These are phyloP conservation scores for Rousettus madagascariensis DNA, from an alignment of 2,797 vertebrate genomes.

Conservation along the genomic window DNA sequence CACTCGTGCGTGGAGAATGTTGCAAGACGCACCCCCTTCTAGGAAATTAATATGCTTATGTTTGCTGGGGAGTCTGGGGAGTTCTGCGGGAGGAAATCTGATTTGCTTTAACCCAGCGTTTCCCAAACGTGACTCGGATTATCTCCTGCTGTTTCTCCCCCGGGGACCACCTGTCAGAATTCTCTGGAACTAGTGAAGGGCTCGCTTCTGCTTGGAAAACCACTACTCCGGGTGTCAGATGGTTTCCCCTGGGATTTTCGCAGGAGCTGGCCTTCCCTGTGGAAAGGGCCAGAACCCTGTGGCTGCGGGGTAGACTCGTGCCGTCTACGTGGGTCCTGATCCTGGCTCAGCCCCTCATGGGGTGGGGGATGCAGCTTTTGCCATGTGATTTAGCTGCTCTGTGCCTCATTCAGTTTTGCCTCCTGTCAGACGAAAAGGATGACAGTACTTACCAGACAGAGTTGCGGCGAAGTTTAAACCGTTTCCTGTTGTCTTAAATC, in stretches of 20 bases:
- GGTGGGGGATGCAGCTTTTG: neutral
- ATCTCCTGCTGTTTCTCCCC: too few relatives aligned
- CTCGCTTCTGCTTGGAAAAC: neutral
- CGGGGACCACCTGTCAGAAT: accelerated
- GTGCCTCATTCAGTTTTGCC: neutral
- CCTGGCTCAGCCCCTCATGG: neutral
- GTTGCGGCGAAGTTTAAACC: neutral
- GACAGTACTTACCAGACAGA: neutral
- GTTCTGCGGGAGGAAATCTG: neutral
- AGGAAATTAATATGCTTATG: neutral
- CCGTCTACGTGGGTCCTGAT: neutral
- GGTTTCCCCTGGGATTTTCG: neutral
- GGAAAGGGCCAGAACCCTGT: accelerated
- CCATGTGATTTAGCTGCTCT: neutral
- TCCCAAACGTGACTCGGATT: neutral
- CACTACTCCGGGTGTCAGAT: accelerated
- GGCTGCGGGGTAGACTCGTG: neutral
- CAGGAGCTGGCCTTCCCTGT: neutral
- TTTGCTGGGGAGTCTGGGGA: neutral
- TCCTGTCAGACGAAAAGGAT: neutral
- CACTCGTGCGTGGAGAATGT: neutral
- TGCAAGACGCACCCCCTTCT: neutral
- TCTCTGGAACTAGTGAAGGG: accelerated
- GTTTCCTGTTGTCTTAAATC: neutral
- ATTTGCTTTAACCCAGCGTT: neutral